Percentiles rank a stretch among this genome's conserved stretches.
phyloP scores from a whole-genome alignment of 2,888 invertebrate species.

The Stenoptilia bipunctidactyla region DNA sequence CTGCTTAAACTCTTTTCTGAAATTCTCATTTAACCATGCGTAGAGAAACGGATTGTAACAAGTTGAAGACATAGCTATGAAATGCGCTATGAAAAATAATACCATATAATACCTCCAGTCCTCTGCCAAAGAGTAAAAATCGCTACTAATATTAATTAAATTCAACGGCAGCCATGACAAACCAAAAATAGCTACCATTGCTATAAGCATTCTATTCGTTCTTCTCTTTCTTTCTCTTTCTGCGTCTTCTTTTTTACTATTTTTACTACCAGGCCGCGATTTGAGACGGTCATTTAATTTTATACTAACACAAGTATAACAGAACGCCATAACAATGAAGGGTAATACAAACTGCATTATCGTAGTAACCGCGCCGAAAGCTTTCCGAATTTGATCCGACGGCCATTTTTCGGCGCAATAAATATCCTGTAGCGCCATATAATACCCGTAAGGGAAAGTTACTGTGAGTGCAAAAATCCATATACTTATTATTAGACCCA shows the following conservation, averaged over 20 bases:
- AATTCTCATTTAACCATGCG: slow-evolving; percentile 96
- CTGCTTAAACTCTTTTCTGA: slow-evolving; percentile 89
- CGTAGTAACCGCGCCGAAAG: slow-evolving; percentile 84
- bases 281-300: slow-evolving; percentile 81
- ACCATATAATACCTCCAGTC: slow-evolving; percentile 81
- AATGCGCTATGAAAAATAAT: slow-evolving; percentile 84
- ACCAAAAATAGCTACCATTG: slow-evolving; percentile 91
- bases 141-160: slow-evolving; percentile 81
- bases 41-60: slow-evolving; percentile 96
- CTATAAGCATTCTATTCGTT: slow-evolving; percentile 91
- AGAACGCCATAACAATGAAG: slow-evolving; percentile 87
- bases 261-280: slow-evolving; percentile 80
- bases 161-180: slow-evolving; percentile 89
- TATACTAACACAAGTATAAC: slow-evolving; percentile 86
- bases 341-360: slow-evolving; percentile 90
- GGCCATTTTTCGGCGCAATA: slow-evolving; percentile 86
- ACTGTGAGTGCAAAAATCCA: slow-evolving; percentile 85
- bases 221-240: slow-evolving; percentile 84
- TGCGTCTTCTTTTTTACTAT: slow-evolving; percentile 80
- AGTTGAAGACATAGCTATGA: slow-evolving; percentile 93
- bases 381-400: slow-evolving; percentile 75
- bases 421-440: slow-evolving; percentile 73
- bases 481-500: slow-evolving; percentile 81
- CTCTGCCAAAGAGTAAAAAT: slow-evolving; percentile 74
- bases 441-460: slow-evolving; percentile 88